These are phyloP conservation scores for Ara ararauna DNA, from an alignment of 2,797 vertebrate species.

Conservation along the genomic window DNA sequence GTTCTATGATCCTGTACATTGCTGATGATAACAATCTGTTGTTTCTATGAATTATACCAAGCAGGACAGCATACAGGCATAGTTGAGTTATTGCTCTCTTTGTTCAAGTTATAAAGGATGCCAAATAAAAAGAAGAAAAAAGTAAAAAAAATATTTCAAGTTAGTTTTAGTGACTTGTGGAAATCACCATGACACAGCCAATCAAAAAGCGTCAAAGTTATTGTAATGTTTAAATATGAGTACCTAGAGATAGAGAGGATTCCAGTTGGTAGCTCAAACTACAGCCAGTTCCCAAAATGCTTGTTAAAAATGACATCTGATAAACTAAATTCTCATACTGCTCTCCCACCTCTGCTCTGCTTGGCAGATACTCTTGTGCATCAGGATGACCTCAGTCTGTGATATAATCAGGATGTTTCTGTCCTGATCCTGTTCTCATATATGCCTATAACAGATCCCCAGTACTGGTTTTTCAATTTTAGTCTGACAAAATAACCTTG, in stretches of 20 bases:
- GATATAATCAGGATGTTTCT: not conserved
- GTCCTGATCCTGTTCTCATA: not conserved
- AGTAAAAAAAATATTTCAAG: constrained; percentile 40
- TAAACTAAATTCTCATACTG: not conserved
- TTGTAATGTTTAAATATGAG: not conserved
- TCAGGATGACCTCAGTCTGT: not conserved
- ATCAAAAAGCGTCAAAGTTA: constrained; percentile 34
- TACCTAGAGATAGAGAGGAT: not conserved
- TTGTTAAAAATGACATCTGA: not conserved
- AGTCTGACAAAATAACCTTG: not conserved
- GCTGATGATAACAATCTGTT: not conserved
- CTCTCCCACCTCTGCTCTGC: not conserved
- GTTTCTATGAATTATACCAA: not conserved
- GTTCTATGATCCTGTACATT: not conserved
- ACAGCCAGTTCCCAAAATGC: not conserved
- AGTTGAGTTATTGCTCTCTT: constrained; percentile 28
- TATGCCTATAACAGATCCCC: not conserved
- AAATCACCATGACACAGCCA: not conserved
- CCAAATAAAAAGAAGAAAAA: not conserved
- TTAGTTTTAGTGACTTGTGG: constrained; percentile 5
- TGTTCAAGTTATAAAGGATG: not conserved
- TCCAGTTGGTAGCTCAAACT: not conserved
- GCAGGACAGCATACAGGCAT: not conserved
- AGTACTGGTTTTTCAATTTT: not conserved
- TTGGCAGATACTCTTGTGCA: not conserved